These are phyloP conservation scores for Scolopax mira DNA, from an alignment of 2,113 vertebrate genomes.

Conservation along the genomic window DNA sequence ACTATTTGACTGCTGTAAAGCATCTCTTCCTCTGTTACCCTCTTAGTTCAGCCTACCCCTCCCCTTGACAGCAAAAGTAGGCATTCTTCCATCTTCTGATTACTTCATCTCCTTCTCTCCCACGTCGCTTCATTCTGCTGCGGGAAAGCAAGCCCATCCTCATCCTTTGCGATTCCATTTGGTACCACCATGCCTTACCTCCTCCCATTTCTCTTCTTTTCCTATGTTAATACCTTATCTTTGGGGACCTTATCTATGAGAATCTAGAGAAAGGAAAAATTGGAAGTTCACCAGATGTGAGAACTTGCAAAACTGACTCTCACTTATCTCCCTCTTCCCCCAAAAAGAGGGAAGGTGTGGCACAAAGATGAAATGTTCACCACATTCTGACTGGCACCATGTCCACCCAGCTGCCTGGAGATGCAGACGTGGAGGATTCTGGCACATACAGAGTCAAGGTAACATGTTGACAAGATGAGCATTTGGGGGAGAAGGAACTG, in stretches of 20 bases:
- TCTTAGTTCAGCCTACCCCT: background rate
- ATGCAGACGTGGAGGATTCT: background rate
- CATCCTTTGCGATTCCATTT: background rate
- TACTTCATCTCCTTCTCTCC: background rate
- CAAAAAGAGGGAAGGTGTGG: background rate
- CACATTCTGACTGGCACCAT: background rate
- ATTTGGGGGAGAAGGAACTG: background rate
- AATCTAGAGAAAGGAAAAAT: background rate
- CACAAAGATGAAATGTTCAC: background rate
- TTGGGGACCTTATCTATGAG: background rate
- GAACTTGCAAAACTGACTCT: background rate
- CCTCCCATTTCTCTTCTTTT: background rate
- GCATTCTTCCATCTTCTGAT: background rate
- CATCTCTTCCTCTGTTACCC: background rate
- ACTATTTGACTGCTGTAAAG: background rate
- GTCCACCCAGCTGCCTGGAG: background rate
- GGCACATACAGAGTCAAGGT: background rate
- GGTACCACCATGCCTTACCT: background rate
- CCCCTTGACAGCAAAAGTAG: background rate
- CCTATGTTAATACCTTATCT: background rate
- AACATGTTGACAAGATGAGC: background rate
- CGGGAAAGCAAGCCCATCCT: background rate
- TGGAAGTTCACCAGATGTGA: background rate
- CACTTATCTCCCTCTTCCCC: background rate
- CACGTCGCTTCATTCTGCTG: background rate